Base-by-base conservation (phyloP, 1,140 invertebrate genomes). In the Ditylenchus dipsaci region DNA sequence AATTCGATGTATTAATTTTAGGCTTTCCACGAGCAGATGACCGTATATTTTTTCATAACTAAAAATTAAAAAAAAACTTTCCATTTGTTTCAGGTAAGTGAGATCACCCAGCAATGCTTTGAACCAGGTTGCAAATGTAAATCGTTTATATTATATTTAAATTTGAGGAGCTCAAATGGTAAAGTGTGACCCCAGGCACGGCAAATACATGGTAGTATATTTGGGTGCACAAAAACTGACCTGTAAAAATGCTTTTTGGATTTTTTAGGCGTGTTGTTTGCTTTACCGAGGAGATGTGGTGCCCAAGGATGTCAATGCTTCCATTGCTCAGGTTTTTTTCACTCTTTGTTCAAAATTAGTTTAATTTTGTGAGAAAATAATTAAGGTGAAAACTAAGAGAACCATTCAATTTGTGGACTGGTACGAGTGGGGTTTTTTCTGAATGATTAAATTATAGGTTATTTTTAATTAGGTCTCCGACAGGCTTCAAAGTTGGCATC, bases 21-120 rank as follows among this genome's bases (percentile, higher is more conserved):
- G 84, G 90, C 90, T 19, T 90, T 90, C 86, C 90, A 90, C 82
- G 90, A 90, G 80, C 89, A 90, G 78, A 84, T 90, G 69, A 89
- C 88, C 0, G 90, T 88, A 89, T 67, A 68, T 21, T 61, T 19
- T 58, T 65, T 43, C 42, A n/a, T n/a, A n/a, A n/a, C 33, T 5
- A 38, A 38, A 38, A 38, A 38, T 5, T 38, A 65, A 38, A 19
- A 19, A 29, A 27, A 5, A 59, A 7, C 66, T 61, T 29, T 59
- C 8, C 15, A 61, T 65, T 56, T 65, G 3, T 7, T 60, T 60
- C 15, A 65, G 63, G 63, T 85, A 19, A 88, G 88, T 38, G 90
- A 92, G 82, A 91, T 92, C 78, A 92, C 91, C 78, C 91, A 89
- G 83, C 88, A 90, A 15, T 91, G 90, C 84, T 91, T 92, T 84